A percentile compares a stretch with the other conserved stretches of the same genome.
Evolutionary conservation across 2,888 invertebrate species (phyloP).

Genomic region (Melinopterus prodromus): DNA sequence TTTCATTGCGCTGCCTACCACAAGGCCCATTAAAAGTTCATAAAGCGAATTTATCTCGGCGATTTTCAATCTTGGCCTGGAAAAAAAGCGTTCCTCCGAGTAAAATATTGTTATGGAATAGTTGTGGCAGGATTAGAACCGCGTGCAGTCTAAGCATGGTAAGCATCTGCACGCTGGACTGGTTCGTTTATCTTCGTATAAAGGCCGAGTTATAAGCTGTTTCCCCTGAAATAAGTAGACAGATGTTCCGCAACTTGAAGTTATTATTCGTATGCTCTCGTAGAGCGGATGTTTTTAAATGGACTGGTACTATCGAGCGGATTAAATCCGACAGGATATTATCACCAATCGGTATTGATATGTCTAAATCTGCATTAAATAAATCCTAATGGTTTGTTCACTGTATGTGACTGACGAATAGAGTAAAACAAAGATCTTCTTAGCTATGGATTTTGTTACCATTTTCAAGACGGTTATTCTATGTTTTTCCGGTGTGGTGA

Average conservation of each 20-base stretch:
- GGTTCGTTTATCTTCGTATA: not conserved
- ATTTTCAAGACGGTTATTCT: no score
- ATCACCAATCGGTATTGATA: not conserved
- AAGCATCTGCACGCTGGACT: not conserved
- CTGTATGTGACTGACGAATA: not conserved
- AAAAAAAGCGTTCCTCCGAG: not conserved
- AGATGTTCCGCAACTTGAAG: slow-evolving; percentile 4
- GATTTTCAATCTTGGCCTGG: not conserved
- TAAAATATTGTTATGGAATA: not conserved
- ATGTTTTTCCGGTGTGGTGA: no score
- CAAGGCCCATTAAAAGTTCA: not conserved
- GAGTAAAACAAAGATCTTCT: not conserved
- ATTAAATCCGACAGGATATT: slow-evolving; percentile 4
- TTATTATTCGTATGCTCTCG: not conserved
- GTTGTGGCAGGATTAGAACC: slow-evolving; percentile 4
- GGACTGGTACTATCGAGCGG: not conserved
- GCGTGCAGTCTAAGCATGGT: not conserved
- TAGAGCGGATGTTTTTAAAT: not conserved
- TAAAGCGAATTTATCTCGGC: not conserved
- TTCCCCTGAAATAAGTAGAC: not conserved
- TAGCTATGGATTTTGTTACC: no score
- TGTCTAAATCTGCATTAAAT: not conserved
- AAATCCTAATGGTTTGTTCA: not conserved
- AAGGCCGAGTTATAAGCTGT: slow-evolving; percentile 4
- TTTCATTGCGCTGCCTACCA: not conserved